Evolutionary conservation across 2,888 invertebrate genomes (phyloP), one percentile per base, ranked within the genome.

Genomic region (Drosophila macrospina): DNA sequence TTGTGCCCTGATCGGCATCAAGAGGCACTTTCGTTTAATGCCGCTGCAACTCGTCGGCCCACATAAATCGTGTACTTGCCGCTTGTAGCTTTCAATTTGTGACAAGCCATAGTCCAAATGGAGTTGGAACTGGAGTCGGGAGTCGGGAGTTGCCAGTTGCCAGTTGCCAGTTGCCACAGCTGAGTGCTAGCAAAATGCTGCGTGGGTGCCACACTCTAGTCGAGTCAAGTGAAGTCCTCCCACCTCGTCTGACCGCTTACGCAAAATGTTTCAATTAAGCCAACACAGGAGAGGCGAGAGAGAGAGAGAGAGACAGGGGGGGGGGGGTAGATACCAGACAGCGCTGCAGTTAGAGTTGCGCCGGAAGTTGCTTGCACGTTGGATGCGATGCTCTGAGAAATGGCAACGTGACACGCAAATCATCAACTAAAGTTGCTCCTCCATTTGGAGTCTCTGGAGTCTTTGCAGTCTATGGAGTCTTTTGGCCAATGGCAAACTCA

Each of bases 21-120:
- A 51, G 72, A 59, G 64, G 80, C 74, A 68, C 60, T 61, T 80
- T 64, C 72, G 65, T 80, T 74, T 74, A 74, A 74, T 74, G 74
- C 74, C 56, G 75, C 60, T 69, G 75, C 71, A 52, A 69, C 67
- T 75, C 65, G 61, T 60, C 88, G 75, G 88, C 83, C 83, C 83
- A 84, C 83, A 84, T 84, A 88, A 84, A 88, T 84, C 87, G 87
- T 84, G 83, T 84, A 88, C 88, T 86, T 88, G 88, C 85, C 78
- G 88, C 88, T 84, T 84, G 87, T 84, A 84, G 83, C 87, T 88
- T 84, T 84, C 83, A 84, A 84, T 84, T 84, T 88, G 88, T 86
- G 88, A 88, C 88, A 84, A 78, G 83, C 70, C 57, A 68, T 50
- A 62, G 60, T 63, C 37, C 71, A 55, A 54, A 59, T 69, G 78